These are phyloP conservation scores for Tragulus kanchil DNA, from an alignment of 2,113 vertebrate species.

Conservation along the genomic window DNA sequence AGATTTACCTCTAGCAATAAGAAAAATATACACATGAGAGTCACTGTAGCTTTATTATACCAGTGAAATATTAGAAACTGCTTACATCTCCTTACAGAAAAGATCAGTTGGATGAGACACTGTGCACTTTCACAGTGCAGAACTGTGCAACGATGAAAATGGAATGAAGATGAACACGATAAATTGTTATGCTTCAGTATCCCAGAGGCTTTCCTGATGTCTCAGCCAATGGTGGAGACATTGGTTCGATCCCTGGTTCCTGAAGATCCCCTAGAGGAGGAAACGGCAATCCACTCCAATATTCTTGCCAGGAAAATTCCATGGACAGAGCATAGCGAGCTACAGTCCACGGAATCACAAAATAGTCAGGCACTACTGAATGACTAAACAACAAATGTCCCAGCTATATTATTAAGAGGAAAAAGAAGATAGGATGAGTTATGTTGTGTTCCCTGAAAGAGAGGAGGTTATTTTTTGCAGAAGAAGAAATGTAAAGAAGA, in stretches of 20 bases:
- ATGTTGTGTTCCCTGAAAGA: not conserved
- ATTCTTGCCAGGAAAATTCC: not conserved
- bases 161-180: not conserved
- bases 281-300: not conserved
- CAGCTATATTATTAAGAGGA: not conserved
- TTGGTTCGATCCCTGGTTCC: no score
- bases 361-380: not conserved
- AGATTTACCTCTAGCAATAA: not conserved
- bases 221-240: not conserved
- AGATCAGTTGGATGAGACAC: not conserved
- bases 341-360: not conserved
- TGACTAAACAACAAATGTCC: not conserved
- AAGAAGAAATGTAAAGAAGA: not conserved
- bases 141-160: not conserved
- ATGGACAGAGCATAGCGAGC: not conserved
- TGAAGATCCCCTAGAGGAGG: no score
- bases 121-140: not conserved
- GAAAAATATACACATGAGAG: not conserved
- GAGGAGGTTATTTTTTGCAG: not conserved
- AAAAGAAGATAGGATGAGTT: not conserved
- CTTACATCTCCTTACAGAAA: not conserved
- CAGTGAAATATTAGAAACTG: not conserved
- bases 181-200: not conserved
- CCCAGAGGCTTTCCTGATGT: not conserved
- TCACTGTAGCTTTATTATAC: not conserved